A percentile compares a stretch with the other conserved stretches of the same genome.
These are phyloP conservation scores for Chrysolina haemoptera DNA, from an alignment of 2,888 invertebrate species.

Conservation along the genomic window DNA sequence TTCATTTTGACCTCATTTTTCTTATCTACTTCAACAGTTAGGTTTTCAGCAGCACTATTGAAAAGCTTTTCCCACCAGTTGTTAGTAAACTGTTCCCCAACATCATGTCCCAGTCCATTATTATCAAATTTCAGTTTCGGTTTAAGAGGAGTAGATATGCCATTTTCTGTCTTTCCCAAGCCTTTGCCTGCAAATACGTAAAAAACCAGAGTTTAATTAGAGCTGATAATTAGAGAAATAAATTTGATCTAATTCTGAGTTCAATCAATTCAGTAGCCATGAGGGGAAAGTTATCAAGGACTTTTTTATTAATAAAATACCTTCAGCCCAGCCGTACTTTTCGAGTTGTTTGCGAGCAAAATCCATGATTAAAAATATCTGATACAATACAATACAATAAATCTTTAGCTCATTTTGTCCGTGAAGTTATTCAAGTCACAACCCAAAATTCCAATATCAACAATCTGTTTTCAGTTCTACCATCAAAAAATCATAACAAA, in stretches of 20 bases:
- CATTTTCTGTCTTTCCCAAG: constrained; percentile 85
- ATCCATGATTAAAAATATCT: constrained; percentile 71
- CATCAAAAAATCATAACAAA: no score
- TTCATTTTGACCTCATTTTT: constrained; percentile 56
- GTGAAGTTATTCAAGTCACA: not conserved
- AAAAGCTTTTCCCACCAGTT: constrained; percentile 90
- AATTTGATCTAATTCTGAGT: no score
- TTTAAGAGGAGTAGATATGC: constrained; percentile 83
- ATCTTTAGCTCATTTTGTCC: not conserved
- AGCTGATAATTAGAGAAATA: no score
- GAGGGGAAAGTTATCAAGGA: constrained; percentile 13
- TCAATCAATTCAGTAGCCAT: no score
- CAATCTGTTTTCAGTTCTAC: no score
- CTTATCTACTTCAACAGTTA: constrained; percentile 71
- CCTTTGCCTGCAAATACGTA: constrained; percentile 78
- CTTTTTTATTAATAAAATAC: constrained; percentile 64
- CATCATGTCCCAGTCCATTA: constrained; percentile 84
- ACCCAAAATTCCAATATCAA: no score
- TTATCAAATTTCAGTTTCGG: constrained; percentile 87
- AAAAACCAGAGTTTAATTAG: constrained; percentile 8
- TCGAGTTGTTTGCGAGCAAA: constrained; percentile 81
- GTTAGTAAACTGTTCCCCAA: constrained; percentile 81
- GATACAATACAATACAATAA: not conserved
- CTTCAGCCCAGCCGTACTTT: constrained; percentile 85
- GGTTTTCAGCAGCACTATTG: constrained; percentile 81